A percentile compares a stretch with the other conserved stretches of the same genome.
phyloP scores from a whole-genome alignment of 2,113 vertebrate genomes.

The Petaurus breviceps region DNA sequence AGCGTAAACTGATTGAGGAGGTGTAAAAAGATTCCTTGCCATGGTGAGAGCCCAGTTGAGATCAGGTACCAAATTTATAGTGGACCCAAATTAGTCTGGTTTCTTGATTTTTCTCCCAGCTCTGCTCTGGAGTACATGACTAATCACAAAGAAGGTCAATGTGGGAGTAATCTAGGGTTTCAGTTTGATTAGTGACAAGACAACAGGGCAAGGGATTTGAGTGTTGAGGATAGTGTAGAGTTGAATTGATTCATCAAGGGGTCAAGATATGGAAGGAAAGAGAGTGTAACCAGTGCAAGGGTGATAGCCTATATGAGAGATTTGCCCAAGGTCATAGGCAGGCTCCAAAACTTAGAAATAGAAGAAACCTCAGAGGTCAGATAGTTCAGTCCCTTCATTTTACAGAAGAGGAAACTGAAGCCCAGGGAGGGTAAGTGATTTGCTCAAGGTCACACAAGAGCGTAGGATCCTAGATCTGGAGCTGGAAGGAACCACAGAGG shows the following conservation, averaged over 20 bases:
- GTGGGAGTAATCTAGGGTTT: background rate
- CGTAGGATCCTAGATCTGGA: background rate
- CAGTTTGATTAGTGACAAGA: background rate
- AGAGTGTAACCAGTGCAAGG: background rate
- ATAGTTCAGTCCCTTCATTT: background rate
- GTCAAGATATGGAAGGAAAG: background rate
- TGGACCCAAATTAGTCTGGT: background rate
- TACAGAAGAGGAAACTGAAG: background rate
- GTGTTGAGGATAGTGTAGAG: background rate
- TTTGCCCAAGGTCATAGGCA: background rate
- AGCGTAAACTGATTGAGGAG: background rate
- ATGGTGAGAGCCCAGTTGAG: background rate
- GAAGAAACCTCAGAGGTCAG: background rate
- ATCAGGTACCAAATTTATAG: background rate
- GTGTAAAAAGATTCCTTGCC: background rate
- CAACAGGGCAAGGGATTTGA: background rate
- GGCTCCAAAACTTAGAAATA: background rate
- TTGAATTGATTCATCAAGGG: background rate
- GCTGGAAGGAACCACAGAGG: no score
- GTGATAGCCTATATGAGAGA: background rate
- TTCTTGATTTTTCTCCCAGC: background rate
- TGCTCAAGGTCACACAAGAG: background rate
- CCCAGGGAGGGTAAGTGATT: background rate
- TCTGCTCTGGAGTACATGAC: background rate
- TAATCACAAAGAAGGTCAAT: background rate